Evolutionary conservation across 2,113 vertebrate species (phyloP).

Genomic region (Bettongia penicillata): DNA sequence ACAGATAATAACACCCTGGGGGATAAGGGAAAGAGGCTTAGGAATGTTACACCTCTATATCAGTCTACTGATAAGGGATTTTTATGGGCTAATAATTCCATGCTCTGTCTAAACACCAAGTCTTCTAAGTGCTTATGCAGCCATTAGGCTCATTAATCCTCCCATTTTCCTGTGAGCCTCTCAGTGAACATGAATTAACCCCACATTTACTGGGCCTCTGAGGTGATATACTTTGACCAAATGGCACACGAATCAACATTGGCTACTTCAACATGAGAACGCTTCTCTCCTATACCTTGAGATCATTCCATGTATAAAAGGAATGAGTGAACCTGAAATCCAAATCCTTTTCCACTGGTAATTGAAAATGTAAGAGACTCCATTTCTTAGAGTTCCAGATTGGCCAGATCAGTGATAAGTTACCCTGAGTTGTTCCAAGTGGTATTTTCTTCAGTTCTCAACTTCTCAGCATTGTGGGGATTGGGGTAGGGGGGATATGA

Average conservation of each 20-base stretch:
- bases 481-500: slow-evolving; percentile 43
- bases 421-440: slow-evolving; percentile 34
- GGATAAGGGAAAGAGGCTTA: not conserved
- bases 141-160: not conserved
- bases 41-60: not conserved
- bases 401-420: slow-evolving; percentile 1
- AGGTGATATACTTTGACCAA: not conserved
- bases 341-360: not conserved
- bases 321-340: not conserved
- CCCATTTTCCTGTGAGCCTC: not conserved
- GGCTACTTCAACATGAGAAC: not conserved
- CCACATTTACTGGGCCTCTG: slow-evolving; percentile 1
- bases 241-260: not conserved
- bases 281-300: not conserved
- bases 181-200: slow-evolving; percentile 9
- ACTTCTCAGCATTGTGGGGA: slow-evolving; percentile 13
- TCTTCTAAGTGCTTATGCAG: not conserved
- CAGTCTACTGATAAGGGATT: not conserved
- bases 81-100: not conserved
- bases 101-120: not conserved
- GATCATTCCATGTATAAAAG: not conserved
- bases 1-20: not conserved
- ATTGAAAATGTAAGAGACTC: not conserved
- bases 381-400: slow-evolving; percentile 22
- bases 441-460: slow-evolving; percentile 35